These are phyloP conservation scores for Marasmarcha lunaedactyla DNA, from an alignment of 2,888 invertebrate genomes.

Conservation along the genomic window DNA sequence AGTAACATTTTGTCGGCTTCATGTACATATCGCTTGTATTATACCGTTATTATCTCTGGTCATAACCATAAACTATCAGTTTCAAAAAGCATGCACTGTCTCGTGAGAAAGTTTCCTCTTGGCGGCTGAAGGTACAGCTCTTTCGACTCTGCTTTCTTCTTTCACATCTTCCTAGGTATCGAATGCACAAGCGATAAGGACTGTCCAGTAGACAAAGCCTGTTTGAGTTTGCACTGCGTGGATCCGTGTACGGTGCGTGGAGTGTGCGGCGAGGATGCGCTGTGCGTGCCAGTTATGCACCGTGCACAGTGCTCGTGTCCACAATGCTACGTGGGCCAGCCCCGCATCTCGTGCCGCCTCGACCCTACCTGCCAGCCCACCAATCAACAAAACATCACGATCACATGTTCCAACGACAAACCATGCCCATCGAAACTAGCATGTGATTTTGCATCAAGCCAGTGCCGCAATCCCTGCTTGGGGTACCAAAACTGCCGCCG, in stretches of 20 bases:
- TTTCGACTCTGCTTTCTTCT: slow-evolving; percentile 74
- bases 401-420: slow-evolving; percentile 74
- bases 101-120: slow-evolving; percentile 87
- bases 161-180: slow-evolving; percentile 77
- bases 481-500: slow-evolving; percentile 78
- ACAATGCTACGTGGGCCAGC: slow-evolving; percentile 87
- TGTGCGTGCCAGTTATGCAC: slow-evolving; percentile 87
- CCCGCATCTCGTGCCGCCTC: slow-evolving; percentile 81
- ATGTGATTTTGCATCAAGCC: slow-evolving; percentile 77
- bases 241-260: slow-evolving; percentile 91
- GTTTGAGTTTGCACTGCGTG: slow-evolving; percentile 90
- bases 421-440: slow-evolving; percentile 82
- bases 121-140: slow-evolving; percentile 89
- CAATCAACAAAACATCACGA: slow-evolving; percentile 69
- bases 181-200: slow-evolving; percentile 92
- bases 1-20: slow-evolving; percentile 69
- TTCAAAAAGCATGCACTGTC: slow-evolving; percentile 76
- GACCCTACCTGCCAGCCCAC: slow-evolving; percentile 82
- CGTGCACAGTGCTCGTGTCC: slow-evolving; percentile 90
- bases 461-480: slow-evolving; percentile 86
- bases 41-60: slow-evolving; percentile 62
- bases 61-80: slow-evolving; percentile 68
- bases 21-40: slow-evolving; percentile 75
- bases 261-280: slow-evolving; percentile 89
- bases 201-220: slow-evolving; percentile 92